phyloP scores from a whole-genome alignment of 2,797 vertebrate species.

The Xenentodon cancila region DNA sequence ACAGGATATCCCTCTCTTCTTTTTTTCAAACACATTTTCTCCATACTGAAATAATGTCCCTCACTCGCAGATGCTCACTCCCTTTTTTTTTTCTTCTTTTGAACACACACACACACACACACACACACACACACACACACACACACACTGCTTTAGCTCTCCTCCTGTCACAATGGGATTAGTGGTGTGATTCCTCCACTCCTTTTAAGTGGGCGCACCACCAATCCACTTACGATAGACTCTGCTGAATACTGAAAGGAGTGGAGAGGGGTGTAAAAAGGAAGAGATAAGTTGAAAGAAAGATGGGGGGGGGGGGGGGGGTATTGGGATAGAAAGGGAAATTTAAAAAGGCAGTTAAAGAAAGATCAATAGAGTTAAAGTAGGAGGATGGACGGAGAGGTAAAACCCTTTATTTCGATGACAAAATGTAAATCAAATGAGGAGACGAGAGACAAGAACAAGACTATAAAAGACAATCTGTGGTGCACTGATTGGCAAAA shows the following conservation, averaged over 20 bases:
- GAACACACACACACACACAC: background rate
- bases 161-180: slow-evolving; percentile 77
- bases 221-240: slow-evolving; percentile 76
- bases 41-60: slow-evolving; percentile 36
- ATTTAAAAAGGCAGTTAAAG: no score
- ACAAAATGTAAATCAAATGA: background rate
- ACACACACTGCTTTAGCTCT: slow-evolving; percentile 43
- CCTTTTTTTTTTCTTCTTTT: slow-evolving; percentile 20
- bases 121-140: slow-evolving; percentile 6
- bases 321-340: no score
- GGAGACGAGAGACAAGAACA: background rate
- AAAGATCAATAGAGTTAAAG: background rate
- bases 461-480: slow-evolving; percentile 19
- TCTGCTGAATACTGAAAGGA: slow-evolving; percentile 58
- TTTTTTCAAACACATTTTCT: slow-evolving; percentile 40
- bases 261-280: slow-evolving; percentile 36
- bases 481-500: slow-evolving; percentile 31
- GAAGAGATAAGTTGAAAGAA: background rate
- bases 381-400: background rate
- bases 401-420: background rate
- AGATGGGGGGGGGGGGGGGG: background rate
- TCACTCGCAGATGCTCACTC: slow-evolving; percentile 7
- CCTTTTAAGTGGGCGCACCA: slow-evolving; percentile 74
- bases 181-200: slow-evolving; percentile 76
- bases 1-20: slow-evolving; percentile 39